These are phyloP conservation scores for Agonopterix alstromeriana DNA, from an alignment of 2,888 invertebrate species.

Conservation along the genomic window DNA sequence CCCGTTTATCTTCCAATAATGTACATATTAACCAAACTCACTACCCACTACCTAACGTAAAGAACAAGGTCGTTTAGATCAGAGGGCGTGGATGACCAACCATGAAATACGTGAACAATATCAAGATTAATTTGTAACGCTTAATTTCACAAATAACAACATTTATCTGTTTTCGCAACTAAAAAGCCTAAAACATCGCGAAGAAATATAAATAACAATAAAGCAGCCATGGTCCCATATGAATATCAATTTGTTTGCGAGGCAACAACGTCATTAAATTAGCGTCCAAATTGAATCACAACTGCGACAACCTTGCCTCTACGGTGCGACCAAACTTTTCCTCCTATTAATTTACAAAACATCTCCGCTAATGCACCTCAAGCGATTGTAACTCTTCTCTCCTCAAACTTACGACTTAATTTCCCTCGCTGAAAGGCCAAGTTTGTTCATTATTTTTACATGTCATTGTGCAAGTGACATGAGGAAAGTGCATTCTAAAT, in stretches of 20 bases:
- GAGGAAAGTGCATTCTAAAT: slow-evolving; percentile 34
- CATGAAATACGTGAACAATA: no score
- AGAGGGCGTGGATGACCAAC: no score
- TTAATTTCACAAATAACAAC: neutral
- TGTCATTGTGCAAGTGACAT: slow-evolving; percentile 75
- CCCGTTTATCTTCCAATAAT: no score
- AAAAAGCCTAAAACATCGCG: slow-evolving; percentile 25
- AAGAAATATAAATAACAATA: slow-evolving; percentile 38
- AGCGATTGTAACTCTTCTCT: slow-evolving; percentile 40
- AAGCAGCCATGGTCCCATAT: slow-evolving; percentile 66
- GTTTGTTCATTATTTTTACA: slow-evolving; percentile 77
- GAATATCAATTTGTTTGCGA: slow-evolving; percentile 75
- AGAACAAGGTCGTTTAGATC: no score
- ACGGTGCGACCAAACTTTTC: slow-evolving; percentile 72
- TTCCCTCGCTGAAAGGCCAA: slow-evolving; percentile 40
- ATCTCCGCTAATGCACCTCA: slow-evolving; percentile 44
- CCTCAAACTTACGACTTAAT: slow-evolving; percentile 39
- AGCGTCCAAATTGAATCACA: slow-evolving; percentile 77
- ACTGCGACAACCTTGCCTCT: slow-evolving; percentile 73
- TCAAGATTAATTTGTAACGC: no score
- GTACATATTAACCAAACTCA: no score
- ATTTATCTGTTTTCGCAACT: slow-evolving; percentile 18
- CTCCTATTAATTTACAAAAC: slow-evolving; percentile 76
- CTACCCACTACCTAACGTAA: no score
- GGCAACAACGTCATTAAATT: slow-evolving; percentile 72